Percentiles rank a stretch among this genome's conserved stretches.
Conservation (phyloP, 1,140 invertebrate genomes). For the Babylonia areolata region DNA sequence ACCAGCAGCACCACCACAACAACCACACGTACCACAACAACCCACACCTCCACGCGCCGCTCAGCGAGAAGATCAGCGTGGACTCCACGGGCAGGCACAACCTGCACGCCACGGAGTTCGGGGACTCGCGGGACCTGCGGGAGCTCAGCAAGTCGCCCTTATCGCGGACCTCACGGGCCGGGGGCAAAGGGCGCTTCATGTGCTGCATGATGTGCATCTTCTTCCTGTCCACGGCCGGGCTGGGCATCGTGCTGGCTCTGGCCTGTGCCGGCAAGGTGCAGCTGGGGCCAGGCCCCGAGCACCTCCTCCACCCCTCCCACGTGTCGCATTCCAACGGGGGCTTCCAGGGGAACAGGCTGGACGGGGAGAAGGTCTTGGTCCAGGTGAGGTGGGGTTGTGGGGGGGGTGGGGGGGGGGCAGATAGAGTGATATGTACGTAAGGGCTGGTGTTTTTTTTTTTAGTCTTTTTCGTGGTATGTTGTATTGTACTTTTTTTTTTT, state of each 20-base stretch:
- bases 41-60: background rate
- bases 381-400: background rate
- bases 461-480: no score
- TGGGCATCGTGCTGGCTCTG: slow-evolving; percentile 26
- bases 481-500: no score
- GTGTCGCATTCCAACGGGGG: slow-evolving; percentile 30
- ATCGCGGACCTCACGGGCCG: background rate
- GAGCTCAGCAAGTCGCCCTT: slow-evolving; percentile 35
- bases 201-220: slow-evolving; percentile 42
- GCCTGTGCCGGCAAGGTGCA: slow-evolving; percentile 32
- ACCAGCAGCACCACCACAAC: background rate
- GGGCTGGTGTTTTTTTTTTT: no score
- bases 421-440: background rate
- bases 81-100: background rate
- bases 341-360: background rate
- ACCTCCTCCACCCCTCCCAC: background rate
- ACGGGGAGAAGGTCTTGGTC: background rate
- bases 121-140: slow-evolving; percentile 7
- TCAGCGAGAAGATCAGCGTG: slow-evolving; percentile 18
- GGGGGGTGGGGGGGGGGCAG: background rate
- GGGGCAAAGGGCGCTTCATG: slow-evolving; percentile 35
- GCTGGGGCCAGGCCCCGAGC: background rate
- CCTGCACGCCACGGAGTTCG: background rate
- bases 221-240: slow-evolving; percentile 35
- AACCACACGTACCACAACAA: background rate